Base-by-base conservation (phyloP, 2,888 invertebrate species). In the Sarcophaga subvicina region DNA sequence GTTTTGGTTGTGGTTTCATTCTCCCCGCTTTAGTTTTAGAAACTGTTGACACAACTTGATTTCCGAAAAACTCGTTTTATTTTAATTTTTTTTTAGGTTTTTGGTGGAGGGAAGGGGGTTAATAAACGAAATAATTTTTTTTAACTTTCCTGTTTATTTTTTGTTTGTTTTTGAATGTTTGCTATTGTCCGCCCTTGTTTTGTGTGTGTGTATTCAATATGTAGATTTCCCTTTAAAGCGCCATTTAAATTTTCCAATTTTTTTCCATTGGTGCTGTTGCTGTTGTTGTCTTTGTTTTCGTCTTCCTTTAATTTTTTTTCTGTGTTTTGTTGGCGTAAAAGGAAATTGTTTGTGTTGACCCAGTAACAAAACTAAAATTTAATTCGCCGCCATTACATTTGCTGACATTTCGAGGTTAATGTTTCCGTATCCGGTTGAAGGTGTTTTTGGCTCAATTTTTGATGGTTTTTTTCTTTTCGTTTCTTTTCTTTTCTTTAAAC, bases 11-110 rank as follows among this genome's bases (percentile, higher is more conserved):
- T 54, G 54, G 12, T 54, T 54, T 54, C 3, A 14, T 54, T 54
- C 14, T 14, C 54, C 0, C 0, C 1, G 54, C 5, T 54, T 54
- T 54, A 14, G 54, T 54, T 54, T 89, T 90, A 90, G 89, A 90
- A 91, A 90, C 89, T 91, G 91, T 91, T 90, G 91, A 90, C 91
- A 90, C 89, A 90, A 90, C 88, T 90, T 89, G 90, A 88, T 89
- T 88, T 87, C 85, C 88, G 70, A 54, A 78, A 83, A 72, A 71
- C 47, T 71, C 10, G 10, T 73, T 54, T 49, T 59, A 75, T 69
- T 76, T 64, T 62, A 11, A 20, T 0, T 64, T 64, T 5, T 69
- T 5, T 54, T 25, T 66, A 22, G 22, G 17, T 69, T 49, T 70
- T 64, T 77, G 66, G 83, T 67, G 0, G 27, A 4, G 8, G 8